phyloP scores from a whole-genome alignment of 2,113 vertebrate species.

The Phocoena phocoena region DNA sequence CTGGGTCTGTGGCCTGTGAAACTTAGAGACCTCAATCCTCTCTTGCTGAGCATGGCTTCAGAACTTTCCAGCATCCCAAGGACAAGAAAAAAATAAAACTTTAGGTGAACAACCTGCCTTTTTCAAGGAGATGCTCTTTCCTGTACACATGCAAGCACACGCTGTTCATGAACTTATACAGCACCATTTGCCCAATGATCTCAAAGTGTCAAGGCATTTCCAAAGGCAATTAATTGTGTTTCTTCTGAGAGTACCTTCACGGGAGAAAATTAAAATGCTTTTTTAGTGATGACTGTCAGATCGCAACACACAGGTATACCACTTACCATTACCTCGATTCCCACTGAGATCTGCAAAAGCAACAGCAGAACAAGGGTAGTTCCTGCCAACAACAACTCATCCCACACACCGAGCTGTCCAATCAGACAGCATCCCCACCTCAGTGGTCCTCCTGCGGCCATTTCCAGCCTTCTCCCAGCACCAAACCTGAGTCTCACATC shows the following conservation, averaged over 20 bases:
- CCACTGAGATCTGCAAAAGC: neutral
- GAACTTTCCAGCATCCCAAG: neutral
- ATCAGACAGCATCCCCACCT: neutral
- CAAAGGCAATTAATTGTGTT: conserved; percentile 37
- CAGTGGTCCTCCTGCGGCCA: neutral
- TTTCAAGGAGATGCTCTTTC: neutral
- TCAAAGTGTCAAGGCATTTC: conserved; percentile 45
- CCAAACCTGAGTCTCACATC: neutral
- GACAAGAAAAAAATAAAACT: neutral
- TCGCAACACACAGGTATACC: neutral
- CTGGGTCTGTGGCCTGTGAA: neutral
- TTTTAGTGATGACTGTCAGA: conserved; percentile 15
- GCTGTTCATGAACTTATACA: neutral
- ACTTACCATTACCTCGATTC: neutral
- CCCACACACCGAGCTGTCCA: neutral
- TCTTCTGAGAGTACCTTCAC: conserved; percentile 10
- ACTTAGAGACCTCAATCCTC: neutral
- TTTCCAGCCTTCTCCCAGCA: neutral
- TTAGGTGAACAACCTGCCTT: neutral
- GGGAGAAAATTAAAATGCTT: conserved; percentile 25
- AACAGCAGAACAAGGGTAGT: neutral
- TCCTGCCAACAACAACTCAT: neutral
- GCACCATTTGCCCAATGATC: conserved; percentile 17
- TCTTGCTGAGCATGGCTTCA: neutral
- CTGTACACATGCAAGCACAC: neutral